These are phyloP conservation scores for Eulemur albifrons DNA, from an alignment of 2,797 vertebrate genomes.

Conservation along the genomic window DNA sequence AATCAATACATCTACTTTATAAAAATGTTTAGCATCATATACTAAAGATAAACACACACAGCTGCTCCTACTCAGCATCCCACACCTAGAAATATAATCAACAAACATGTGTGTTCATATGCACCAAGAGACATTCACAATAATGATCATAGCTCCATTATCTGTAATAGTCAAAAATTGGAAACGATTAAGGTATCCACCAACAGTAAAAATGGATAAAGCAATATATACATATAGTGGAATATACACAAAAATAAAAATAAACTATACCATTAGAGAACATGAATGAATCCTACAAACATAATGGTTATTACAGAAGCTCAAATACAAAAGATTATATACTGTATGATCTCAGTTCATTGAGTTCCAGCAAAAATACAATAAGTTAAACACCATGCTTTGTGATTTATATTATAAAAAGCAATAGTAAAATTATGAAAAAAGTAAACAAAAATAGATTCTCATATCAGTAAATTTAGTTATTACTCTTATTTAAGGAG, in stretches of 20 bases:
- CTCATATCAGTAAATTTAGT: not conserved
- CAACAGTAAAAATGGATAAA: not conserved
- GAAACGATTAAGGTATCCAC: not conserved
- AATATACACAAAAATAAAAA: not conserved
- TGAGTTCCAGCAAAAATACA: not conserved
- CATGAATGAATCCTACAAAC: not conserved
- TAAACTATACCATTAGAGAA: not conserved
- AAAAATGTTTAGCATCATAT: not conserved
- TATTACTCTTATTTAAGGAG: not conserved
- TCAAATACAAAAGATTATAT: not conserved
- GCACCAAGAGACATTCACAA: not conserved
- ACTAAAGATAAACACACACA: not conserved
- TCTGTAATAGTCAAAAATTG: not conserved
- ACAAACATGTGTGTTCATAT: not conserved
- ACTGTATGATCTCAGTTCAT: not conserved
- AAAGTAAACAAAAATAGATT: not conserved
- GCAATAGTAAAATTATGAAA: not conserved
- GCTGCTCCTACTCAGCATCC: not conserved
- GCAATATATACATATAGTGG: not conserved
- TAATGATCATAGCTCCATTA: not conserved
- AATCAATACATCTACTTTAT: not conserved
- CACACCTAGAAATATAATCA: not conserved
- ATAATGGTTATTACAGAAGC: not conserved
- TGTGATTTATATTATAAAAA: not conserved
- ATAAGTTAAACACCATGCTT: not conserved